A percentile compares a stretch with the other conserved stretches of the same genome.
phyloP scores from a whole-genome alignment of 1,140 invertebrate species.

The Dreissena rostriformis region DNA sequence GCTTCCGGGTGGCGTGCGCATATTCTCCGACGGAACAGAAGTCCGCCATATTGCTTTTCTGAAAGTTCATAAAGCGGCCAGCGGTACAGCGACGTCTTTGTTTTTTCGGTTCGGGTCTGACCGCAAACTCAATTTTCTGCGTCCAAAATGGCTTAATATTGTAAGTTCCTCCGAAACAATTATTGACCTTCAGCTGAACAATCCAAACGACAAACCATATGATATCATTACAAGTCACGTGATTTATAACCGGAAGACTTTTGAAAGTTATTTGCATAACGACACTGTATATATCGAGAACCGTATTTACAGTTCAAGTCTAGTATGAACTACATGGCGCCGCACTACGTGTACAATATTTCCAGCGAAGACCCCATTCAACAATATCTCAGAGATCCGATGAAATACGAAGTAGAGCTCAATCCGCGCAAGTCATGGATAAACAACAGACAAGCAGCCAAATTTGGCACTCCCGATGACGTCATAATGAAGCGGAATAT shows the following conservation, averaged over 20 bases:
- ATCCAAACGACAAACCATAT: conserved; percentile 44
- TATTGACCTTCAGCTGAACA: conserved; percentile 28
- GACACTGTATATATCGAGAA: conserved; percentile 63
- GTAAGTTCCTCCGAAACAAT: conserved; percentile 47
- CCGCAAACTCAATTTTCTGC: conserved; percentile 63
- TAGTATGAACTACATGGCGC: conserved; percentile 60
- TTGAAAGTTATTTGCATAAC: conserved; percentile 54
- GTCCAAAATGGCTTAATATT: conserved; percentile 59
- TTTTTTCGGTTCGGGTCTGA: conserved; percentile 66
- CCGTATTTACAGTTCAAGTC: conserved; percentile 63
- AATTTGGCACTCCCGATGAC: conserved; percentile 58
- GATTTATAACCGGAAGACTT: conserved; percentile 52
- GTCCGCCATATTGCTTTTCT: conserved; percentile 67
- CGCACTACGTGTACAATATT: conserved; percentile 41
- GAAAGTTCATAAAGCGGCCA: conserved; percentile 75
- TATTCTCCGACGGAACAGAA: conserved; percentile 41
- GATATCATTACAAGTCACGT: conserved; percentile 68
- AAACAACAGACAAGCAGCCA: conserved; percentile 60
- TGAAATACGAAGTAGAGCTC: conserved; percentile 48
- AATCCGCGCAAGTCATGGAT: conserved; percentile 43
- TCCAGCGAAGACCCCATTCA: conserved; percentile 7
- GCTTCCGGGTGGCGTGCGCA: conserved; percentile 41
- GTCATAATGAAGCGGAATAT: conserved; percentile 28
- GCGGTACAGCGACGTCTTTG: conserved; percentile 70
- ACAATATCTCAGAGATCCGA: conserved; percentile 39